A percentile compares a stretch with the other conserved stretches of the same genome.
Evolutionary conservation across 2,113 vertebrate genomes (phyloP).

Genomic region (Barbus barbus): DNA sequence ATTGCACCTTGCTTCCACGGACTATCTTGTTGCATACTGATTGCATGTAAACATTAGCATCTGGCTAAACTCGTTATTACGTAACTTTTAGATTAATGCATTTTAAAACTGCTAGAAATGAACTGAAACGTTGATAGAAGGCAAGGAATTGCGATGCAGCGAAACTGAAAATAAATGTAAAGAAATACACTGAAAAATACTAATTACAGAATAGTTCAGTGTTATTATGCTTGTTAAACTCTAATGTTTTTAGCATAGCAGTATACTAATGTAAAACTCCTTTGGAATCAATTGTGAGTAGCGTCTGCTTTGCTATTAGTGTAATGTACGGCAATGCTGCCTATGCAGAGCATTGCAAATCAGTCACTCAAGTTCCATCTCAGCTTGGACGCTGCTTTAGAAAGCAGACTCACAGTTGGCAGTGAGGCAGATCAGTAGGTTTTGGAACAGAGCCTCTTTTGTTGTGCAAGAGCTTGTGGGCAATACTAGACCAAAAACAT

Average conservation of each 20-base stretch:
- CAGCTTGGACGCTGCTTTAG: background rate
- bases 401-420: background rate
- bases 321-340: too few species aligned
- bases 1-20: too few species aligned
- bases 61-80: background rate
- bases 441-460: conserved; percentile 18
- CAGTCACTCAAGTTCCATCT: background rate
- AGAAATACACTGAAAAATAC: too few species aligned
- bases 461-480: conserved; percentile 20
- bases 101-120: background rate
- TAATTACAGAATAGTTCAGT: too few species aligned
- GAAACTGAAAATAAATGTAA: background rate
- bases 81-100: background rate
- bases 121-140: background rate
- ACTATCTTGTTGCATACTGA: too few species aligned
- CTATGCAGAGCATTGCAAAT: background rate
- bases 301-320: too few species aligned
- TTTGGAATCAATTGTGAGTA: too few species aligned
- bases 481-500: conserved; percentile 5
- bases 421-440: conserved; percentile 10
- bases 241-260: background rate
- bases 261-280: too few species aligned
- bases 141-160: background rate
- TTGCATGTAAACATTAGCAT: background rate
- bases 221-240: too few species aligned